Percentiles rank a stretch among this genome's conserved stretches.
Evolutionary conservation across 92 coral and sea anemone genomes (phyloP).

Genomic region (Zoanthus sansibaricus): DNA sequence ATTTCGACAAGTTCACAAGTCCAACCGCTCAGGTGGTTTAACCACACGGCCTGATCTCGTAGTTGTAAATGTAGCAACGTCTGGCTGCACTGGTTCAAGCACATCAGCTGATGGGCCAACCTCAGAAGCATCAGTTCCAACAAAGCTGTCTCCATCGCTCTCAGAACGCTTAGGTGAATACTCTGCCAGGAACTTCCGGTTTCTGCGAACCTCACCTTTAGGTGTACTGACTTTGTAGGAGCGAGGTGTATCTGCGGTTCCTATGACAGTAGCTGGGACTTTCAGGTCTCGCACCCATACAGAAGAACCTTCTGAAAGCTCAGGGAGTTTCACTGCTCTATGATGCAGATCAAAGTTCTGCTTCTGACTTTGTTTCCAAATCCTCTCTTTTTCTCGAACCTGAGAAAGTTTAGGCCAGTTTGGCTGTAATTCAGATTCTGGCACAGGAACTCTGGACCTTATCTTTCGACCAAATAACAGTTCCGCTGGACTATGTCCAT

Average conservation of each 20-base stretch:
- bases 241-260: slow-evolving; percentile 21
- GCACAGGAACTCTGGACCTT: slow-evolving; percentile 24
- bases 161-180: slow-evolving; percentile 27
- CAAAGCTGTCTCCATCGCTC: slow-evolving; percentile 19
- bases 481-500: slow-evolving; percentile 9
- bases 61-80: background rate
- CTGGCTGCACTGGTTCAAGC: background rate
- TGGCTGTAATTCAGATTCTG: slow-evolving; percentile 23
- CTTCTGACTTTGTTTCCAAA: slow-evolving; percentile 18
- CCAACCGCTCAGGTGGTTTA: slow-evolving; percentile 23
- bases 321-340: slow-evolving; percentile 12
- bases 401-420: slow-evolving; percentile 5
- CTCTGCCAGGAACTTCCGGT: slow-evolving; percentile 18
- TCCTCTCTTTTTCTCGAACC: slow-evolving; percentile 18
- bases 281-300: slow-evolving; percentile 34
- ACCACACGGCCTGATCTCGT: slow-evolving; percentile 19
- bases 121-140: background rate
- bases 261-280: slow-evolving; percentile 26
- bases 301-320: slow-evolving; percentile 10
- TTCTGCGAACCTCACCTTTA: slow-evolving; percentile 18
- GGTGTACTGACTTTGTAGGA: slow-evolving; percentile 20
- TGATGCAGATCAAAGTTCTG: slow-evolving; percentile 17
- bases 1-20: slow-evolving; percentile 10
- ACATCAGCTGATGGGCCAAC: slow-evolving; percentile 21
- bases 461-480: background rate